Base-by-base conservation (phyloP, 2,888 invertebrate species). In the Scaptomyza tumidula region DNA sequence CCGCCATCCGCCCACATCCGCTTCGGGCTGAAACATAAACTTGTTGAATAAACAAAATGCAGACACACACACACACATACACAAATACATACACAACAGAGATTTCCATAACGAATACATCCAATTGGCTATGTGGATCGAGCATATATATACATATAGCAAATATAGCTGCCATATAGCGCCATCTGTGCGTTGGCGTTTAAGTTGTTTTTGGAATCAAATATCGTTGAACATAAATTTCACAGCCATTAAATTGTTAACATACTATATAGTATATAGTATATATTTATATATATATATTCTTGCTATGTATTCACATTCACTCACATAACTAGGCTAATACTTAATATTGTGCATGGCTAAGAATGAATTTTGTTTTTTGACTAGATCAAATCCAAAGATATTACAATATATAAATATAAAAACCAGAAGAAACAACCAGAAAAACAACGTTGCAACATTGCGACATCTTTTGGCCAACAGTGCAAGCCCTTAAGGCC, bases 151-250 rank as follows among this genome's bases (percentile, higher is more conserved):
- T 41, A 33, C 43, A 72, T 50, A 61, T 80, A 44, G 45, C 61
- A 58, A 61, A 60, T 68, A 63, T 63, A 65, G 66, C 66, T 65
- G 50, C 66, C 59, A 73, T 63, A 67, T 80, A 69, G 69, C 57
- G 39, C 50, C 50, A 44, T 54, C 56, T 57, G 45, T 67, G 86
- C 83, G 80, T 86, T 79, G 76, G 86, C 66, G 83, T 79, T 65
- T 44, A 73, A 72, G 86, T 83, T 83, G 82, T 83, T 83, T 83
- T 83, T 83, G 82, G 82, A 83, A 83, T 83, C 82, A 83, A 83
- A 83, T 83, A 83, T 83, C 82, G 82, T 71, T 62, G 83, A 86
- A 83, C 88, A 83, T 86, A 83, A 88, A 86, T 88, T 83, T 86
- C 86, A 54, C 73, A 88, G 74, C 85, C 78, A 81, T 81, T 84